These are phyloP conservation scores for Nycteola revayana DNA, from an alignment of 2,888 invertebrate genomes.

Conservation along the genomic window DNA sequence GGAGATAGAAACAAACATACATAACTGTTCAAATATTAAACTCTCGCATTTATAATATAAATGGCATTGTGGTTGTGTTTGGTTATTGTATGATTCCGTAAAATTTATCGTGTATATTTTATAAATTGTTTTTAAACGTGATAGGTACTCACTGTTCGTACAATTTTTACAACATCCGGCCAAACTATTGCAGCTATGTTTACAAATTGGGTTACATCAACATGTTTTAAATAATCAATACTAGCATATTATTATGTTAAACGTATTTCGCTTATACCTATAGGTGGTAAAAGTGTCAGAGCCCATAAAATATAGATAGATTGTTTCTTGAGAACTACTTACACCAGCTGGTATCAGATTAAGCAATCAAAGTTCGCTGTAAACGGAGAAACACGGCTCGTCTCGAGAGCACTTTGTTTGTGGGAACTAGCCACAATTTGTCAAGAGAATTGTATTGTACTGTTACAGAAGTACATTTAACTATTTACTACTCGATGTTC, in stretches of 20 bases:
- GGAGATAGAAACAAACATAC: no score
- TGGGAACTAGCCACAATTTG: conserved; percentile 42
- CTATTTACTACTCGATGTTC: conserved; percentile 14
- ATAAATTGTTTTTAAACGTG: conserved; percentile 20
- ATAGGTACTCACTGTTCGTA: conserved; percentile 15
- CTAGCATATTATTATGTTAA: no score
- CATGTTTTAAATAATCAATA: background rate
- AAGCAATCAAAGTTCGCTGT: conserved; percentile 53
- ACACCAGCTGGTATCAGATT: conserved; percentile 44
- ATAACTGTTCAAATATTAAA: no score
- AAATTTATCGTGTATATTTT: no score
- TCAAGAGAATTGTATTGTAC: conserved; percentile 49
- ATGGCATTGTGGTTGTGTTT: no score
- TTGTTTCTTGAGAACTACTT: conserved; percentile 34
- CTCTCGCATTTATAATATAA: no score
- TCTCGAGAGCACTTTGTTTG: conserved; percentile 50
- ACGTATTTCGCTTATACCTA: no score
- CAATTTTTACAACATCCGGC: conserved; percentile 26
- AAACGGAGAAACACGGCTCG: conserved; percentile 41
- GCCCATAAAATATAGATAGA: no score
- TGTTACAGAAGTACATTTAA: conserved; percentile 14
- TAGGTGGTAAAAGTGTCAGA: no score
- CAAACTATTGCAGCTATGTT: conserved; percentile 11
- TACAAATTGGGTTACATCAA: conserved; percentile 19
- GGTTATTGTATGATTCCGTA: no score